Evolutionary conservation across 2,113 vertebrate species (phyloP).

Genomic region (Desmodus rotundus): DNA sequence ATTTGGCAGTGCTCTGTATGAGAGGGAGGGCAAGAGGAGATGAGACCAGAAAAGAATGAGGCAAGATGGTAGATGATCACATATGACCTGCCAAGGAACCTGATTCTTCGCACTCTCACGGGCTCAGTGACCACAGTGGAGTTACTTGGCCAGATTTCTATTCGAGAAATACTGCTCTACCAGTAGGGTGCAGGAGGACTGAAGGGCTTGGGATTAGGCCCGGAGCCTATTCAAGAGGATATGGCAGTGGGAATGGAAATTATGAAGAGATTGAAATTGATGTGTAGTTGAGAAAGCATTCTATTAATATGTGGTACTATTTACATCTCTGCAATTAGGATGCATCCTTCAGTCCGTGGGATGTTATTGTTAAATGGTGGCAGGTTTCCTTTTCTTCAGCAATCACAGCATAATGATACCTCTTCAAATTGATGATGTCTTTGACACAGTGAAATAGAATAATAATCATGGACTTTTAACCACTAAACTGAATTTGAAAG

Average conservation of each 20-base stretch:
- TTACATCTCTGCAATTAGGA: background rate
- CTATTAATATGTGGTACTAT: background rate
- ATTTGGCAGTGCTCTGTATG: background rate
- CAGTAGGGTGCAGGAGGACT: background rate
- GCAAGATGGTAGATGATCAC: background rate
- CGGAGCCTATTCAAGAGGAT: background rate
- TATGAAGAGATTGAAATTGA: background rate
- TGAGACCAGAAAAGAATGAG: background rate
- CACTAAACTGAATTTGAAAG: background rate
- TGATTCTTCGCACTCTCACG: background rate
- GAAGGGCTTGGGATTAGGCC: background rate
- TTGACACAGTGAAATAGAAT: background rate
- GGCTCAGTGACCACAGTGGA: background rate
- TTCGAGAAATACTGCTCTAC: background rate
- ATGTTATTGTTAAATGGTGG: background rate
- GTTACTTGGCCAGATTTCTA: background rate
- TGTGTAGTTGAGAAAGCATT: background rate
- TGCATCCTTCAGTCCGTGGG: background rate
- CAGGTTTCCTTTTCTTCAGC: background rate
- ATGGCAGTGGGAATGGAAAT: background rate
- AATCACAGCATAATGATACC: background rate
- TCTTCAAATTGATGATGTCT: background rate
- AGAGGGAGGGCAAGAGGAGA: background rate
- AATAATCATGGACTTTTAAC: background rate
- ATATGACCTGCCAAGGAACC: background rate